A percentile compares a stretch with the other conserved stretches of the same genome.
These are phyloP conservation scores for Carposina sasakii DNA, from an alignment of 1,140 invertebrate species.

Conservation along the genomic window DNA sequence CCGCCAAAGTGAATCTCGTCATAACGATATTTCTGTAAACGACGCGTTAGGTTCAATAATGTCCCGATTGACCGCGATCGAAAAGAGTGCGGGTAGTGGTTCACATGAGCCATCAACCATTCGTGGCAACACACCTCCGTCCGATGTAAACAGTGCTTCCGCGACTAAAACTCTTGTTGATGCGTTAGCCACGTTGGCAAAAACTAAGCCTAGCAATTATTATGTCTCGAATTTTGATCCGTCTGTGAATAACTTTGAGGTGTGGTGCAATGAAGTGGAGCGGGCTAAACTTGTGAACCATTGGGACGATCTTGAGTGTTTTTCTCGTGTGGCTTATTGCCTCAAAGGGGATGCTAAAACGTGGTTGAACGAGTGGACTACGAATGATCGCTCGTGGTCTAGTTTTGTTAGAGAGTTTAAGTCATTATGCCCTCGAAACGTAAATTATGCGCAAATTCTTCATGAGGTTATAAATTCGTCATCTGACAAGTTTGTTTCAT, in stretches of 20 bases:
- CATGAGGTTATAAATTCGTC: neutral
- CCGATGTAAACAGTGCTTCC: too few species aligned
- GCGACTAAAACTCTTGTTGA: too few species aligned
- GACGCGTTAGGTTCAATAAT: too few species aligned
- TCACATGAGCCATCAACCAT: too few species aligned
- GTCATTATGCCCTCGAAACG: neutral
- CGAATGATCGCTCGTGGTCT: conserved; percentile 2
- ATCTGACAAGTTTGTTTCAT: conserved; percentile 3
- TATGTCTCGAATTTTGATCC: too few species aligned
- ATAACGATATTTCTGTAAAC: too few species aligned
- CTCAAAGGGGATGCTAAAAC: conserved; percentile 2
- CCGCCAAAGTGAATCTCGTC: too few species aligned
- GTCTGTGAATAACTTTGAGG: conserved; percentile 1
- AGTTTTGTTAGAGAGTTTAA: conserved; percentile 7
- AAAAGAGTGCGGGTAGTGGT: too few species aligned
- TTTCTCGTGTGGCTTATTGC: neutral
- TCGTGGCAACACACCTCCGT: too few species aligned
- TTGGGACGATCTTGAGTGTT: conserved; percentile 6
- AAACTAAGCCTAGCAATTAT: too few species aligned
- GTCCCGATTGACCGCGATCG: too few species aligned
- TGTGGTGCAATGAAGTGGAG: conserved; percentile 10
- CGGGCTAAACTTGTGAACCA: neutral
- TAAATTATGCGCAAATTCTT: conserved; percentile 4
- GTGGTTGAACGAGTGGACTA: conserved; percentile 6
- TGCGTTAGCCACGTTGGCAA: too few species aligned